phyloP scores from a whole-genome alignment of 2,888 invertebrate species.

The Cephus spinipes region DNA sequence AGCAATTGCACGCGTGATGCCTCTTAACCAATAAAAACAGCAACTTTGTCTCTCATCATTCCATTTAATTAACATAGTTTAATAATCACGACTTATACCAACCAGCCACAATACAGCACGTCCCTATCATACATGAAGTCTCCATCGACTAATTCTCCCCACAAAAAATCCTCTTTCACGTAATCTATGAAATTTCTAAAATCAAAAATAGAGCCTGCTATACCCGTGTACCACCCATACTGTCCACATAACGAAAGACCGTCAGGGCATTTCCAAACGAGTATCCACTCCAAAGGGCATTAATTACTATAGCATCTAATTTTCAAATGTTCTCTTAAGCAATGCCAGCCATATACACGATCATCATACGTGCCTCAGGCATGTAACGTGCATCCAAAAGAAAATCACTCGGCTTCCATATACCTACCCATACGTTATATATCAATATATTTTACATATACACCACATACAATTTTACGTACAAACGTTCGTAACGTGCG shows the following conservation, averaged over 20 bases:
- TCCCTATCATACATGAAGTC: neutral
- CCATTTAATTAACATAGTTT: neutral
- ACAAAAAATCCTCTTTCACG: neutral
- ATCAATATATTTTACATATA: neutral
- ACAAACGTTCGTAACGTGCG: constrained; percentile 30
- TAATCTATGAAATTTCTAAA: no score
- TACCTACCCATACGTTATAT: neutral
- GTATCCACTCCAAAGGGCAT: neutral
- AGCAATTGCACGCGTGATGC: neutral
- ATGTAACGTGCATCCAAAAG: neutral
- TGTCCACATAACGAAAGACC: neutral
- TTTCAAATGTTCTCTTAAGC: neutral
- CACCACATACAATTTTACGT: constrained; percentile 1
- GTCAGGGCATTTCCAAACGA: neutral
- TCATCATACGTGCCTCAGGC: neutral
- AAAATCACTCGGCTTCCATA: neutral
- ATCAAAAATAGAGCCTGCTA: neutral
- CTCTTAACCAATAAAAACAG: neutral
- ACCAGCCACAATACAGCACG: neutral
- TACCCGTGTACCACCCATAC: neutral
- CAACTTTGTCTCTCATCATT: neutral
- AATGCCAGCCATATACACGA: neutral
- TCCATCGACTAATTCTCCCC: neutral
- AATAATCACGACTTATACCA: neutral
- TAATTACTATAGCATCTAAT: neutral